Evolutionary conservation across 1,140 invertebrate species (phyloP), one percentile per base, ranked within the genome.

Genomic region (Zaprionus lachaisei): DNA sequence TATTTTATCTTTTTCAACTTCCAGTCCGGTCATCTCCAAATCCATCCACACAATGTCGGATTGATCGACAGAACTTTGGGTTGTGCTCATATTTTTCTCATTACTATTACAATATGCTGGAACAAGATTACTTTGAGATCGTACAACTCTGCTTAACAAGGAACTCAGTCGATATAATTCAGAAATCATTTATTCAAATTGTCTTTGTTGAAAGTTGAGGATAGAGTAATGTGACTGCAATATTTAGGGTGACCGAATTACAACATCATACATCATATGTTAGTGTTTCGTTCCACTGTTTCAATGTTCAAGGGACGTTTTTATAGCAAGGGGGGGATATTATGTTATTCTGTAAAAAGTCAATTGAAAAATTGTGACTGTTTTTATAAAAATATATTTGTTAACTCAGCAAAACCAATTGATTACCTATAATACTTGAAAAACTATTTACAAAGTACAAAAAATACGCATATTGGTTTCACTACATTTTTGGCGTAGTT

Each of bases 1-100:
- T 31, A 99, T 97, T 70, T 95, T 94, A 92, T 98, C 96, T 69
- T 94, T 96, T 1, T 96, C 94, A 56, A 96, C 90, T 93, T 98
- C 94, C 14, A 99, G 92, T 1, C 94, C 94, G 14, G 96, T 97
- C 96, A 98, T 97, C 94, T 97, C 94, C 41, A 95, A 86, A 80
- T 95, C 94, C 41, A 95, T 89, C 94, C 94, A 95, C 26, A 95
- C 94, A 14, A 93, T 81, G 37, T 89, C 72, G 12, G 80, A 55
- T 62, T 44, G 2, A 28, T 37, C 31, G 31, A 34, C 4, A 47
- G 17, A 5, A 31, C 49, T 12, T 56, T 7, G 11, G 5, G n/a
- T 34, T n/a, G 67, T 68, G 47, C 69, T 72, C 82, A 80, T 81
- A 31, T 57, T 81, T 24, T 22, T 55, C 17, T n/a, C 0, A 69